Base-by-base conservation (phyloP, 2,797 vertebrate genomes). In the Parauchenoglanis punctatus region DNA sequence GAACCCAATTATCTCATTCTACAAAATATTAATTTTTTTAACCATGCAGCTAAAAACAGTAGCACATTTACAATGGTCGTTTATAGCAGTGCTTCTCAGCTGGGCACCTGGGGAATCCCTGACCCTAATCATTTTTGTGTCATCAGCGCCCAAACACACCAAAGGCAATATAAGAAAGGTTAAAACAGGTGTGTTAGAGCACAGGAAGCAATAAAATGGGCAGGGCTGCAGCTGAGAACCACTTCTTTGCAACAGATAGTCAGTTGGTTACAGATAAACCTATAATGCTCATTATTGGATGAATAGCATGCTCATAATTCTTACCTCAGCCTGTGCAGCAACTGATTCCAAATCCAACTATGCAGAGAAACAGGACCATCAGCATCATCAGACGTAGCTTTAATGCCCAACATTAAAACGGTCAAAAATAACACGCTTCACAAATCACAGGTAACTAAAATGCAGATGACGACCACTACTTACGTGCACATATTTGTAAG, bases 271-370 rank as follows among this genome's bases (percentile, higher is more conserved):
- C 1, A 15, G 20, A 59, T 4, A 80, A 28, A 12, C 46, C 18
- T 35, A 12, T 44, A 81, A 40, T 44, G 10, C 31, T 23, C 11
- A 44, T 63, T n/a, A 23, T 13, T 2, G 1, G 12, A 59, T 10
- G 13, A 82, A 84, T 25, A 54, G 35, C 75, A 86, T 84, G 67
- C 7, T 12, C 70, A 44, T 20, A 0, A 70, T 85, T 68, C 94
- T 95, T 91, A 95, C 94, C 93, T 90, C 93, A 85, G 85, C 92
- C 80, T 92, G 93, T 54, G 90, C 90, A 40, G 91, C 93, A 0
- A 92, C 88, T 0, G 88, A 88, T 86, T 95, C 94, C 25, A 94
- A 90, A 85, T 95, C 93, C 83, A 94, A 95, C 95, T 95, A 94
- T 81, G 52, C 81, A 87, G 46, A 85, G 87, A 93, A 84, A 94